These are phyloP conservation scores for Gymnocheta viridis DNA, from an alignment of 2,888 invertebrate genomes.

Conservation along the genomic window DNA sequence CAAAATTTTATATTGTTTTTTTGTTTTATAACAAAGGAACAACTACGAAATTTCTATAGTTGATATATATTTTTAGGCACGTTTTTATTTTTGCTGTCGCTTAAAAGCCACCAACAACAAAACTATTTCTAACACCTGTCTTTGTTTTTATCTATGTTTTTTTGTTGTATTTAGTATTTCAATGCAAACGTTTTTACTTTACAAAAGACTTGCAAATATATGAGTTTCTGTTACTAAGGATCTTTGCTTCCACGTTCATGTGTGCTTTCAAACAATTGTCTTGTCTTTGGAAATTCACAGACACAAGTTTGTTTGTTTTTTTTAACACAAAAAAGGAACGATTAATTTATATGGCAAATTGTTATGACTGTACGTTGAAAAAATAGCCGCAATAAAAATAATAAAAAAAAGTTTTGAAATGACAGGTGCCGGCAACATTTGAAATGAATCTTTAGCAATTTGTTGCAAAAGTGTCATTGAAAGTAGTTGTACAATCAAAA, in stretches of 20 bases:
- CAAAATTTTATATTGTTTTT: too few relatives aligned
- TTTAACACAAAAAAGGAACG: slow-evolving; percentile 2
- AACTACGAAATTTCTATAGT: not conserved
- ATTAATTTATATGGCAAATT: slow-evolving; percentile 54
- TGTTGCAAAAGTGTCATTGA: slow-evolving; percentile 37
- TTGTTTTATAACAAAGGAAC: too few relatives aligned
- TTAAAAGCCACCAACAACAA: not conserved
- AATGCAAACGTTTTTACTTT: not conserved
- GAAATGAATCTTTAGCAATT: slow-evolving; percentile 36
- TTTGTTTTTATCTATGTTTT: not conserved
- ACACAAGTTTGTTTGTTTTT: not conserved
- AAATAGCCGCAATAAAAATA: slow-evolving; percentile 15
- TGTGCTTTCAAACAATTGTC: not conserved
- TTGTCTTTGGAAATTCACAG: slow-evolving; percentile 4
- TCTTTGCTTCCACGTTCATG: not conserved
- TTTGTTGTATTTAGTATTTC: not conserved
- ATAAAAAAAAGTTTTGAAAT: not conserved
- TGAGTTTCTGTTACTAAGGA: not conserved
- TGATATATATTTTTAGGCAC: not conserved
- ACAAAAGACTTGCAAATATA: too few relatives aligned
- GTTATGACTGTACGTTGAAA: not conserved
- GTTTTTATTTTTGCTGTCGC: not conserved
- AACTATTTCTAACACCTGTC: slow-evolving; percentile 37
- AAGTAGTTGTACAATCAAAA: slow-evolving; percentile 23
- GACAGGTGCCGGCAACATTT: slow-evolving; percentile 19